Evolutionary conservation across 2,888 invertebrate species (phyloP), one percentile per base, ranked within the genome.

Genomic region (Timandra comae): DNA sequence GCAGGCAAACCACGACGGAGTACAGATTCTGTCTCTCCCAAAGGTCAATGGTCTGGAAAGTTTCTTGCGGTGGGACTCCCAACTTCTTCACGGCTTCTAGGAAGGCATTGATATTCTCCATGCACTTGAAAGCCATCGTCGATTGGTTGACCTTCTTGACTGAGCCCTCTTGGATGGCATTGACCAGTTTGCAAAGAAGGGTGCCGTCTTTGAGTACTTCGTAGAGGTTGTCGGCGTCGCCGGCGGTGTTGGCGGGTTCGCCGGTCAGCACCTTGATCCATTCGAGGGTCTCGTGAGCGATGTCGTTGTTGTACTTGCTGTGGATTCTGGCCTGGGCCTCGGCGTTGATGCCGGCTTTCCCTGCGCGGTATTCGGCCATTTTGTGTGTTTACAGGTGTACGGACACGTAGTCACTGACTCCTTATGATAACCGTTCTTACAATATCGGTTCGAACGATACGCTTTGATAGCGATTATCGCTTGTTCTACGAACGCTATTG

Each of bases 31-130:
- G 96, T 65, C 91, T 90, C 78, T 99, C 99, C 94, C 97, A 98
- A 31, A 99, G 89, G 77, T 99, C 99, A 27, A 98, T 97, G n/a
- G 98, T 98, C 81, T 98, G 97, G 90, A 98, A 98, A 20, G 95
- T 93, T 79, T 98, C 98, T 65, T 95, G 94, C 22, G 95, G 90
- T 1, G 96, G 95, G 11, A 99, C 97, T 28, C 98, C 99, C 44
- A 97, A 85, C 44, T 89, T 90, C 69, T 91, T 91, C 31, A 93
- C 95, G 9, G 92, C 93, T 49, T 93, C 93, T 43, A 97, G 82
- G 80, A 98, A 98, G 23, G 93, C 93, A 76, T 97, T 96, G 56
- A 99, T 98, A 72, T 99, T 99, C 78, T 99, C 98, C 98, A 99
- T 99, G 81, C 97, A 97, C 73, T 98, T 98, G 82, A 98, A 99